These are phyloP conservation scores for Drosophila anceps DNA, from an alignment of 2,888 invertebrate species.

Conservation along the genomic window DNA sequence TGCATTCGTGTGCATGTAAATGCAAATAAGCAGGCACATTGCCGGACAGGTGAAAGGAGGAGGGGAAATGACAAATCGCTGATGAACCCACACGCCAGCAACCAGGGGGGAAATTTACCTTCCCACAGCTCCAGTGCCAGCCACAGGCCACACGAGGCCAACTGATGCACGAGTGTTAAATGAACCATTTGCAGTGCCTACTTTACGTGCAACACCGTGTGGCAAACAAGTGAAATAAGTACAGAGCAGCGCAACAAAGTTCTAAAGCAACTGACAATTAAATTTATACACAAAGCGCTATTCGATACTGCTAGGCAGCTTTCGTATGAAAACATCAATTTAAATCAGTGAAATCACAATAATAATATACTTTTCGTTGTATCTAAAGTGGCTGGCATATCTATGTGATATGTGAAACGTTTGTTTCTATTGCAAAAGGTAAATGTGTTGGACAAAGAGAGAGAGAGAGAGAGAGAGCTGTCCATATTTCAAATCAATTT, in stretches of 20 bases:
- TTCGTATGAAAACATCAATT: not conserved
- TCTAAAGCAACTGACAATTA: slow-evolving; percentile 2
- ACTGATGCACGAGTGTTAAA: slow-evolving; percentile 54
- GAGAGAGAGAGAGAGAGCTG: not conserved
- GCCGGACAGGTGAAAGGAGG: slow-evolving; percentile 25
- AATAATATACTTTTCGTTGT: not conserved
- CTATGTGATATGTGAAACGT: not conserved
- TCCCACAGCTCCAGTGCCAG: not conserved
- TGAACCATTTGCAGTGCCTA: slow-evolving; percentile 50
- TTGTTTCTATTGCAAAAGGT: not conserved
- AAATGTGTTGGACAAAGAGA: not conserved
- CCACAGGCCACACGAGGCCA: slow-evolving; percentile 13
- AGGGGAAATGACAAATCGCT: slow-evolving; percentile 65
- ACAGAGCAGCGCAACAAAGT: not conserved
- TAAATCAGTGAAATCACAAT: not conserved
- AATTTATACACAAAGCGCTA: not conserved
- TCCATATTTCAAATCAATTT: not conserved
- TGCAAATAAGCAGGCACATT: slow-evolving; percentile 47
- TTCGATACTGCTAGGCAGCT: not conserved
- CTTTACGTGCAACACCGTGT: slow-evolving; percentile 43
- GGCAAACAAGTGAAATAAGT: slow-evolving; percentile 31
- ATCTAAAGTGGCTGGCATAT: not conserved
- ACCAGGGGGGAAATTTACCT: not conserved
- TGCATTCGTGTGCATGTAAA: slow-evolving; percentile 72
- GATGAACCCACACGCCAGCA: slow-evolving; percentile 49